Evolutionary conservation across 2,797 vertebrate genomes (phyloP).

Genomic region (Aldrovandia affinis): DNA sequence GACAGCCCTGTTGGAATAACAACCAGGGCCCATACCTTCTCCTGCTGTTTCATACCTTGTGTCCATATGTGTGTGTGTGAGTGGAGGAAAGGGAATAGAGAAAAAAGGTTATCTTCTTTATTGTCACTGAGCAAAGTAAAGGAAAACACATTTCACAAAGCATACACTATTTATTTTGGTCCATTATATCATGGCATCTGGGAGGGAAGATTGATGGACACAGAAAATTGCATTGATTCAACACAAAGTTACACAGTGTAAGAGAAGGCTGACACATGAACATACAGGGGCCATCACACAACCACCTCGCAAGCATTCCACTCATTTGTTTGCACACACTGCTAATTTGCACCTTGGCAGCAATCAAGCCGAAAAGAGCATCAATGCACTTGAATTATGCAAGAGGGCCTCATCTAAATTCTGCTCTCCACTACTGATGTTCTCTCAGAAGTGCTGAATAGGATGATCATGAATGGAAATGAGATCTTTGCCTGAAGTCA

Average conservation of each 20-base stretch:
- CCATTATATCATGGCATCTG: no score
- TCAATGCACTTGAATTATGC: slow-evolving; percentile 12
- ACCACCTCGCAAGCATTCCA: not conserved
- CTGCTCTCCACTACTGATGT: not conserved
- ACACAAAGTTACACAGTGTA: no score
- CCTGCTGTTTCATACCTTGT: slow-evolving; percentile 29
- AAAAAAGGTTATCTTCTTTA: no score
- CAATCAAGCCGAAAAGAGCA: slow-evolving; percentile 6
- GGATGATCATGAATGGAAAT: not conserved
- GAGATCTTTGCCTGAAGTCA: not conserved
- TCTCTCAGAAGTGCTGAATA: not conserved
- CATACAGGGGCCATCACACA: not conserved
- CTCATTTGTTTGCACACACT: slow-evolving; percentile 1
- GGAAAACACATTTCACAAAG: no score
- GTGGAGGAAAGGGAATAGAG: no score
- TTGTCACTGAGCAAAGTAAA: no score
- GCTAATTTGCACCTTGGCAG: not conserved
- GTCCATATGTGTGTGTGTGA: no score
- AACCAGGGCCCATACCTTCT: slow-evolving; percentile 61
- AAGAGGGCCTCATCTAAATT: not conserved
- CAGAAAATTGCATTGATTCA: no score
- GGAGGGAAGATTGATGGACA: no score
- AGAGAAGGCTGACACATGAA: not conserved
- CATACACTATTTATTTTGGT: no score
- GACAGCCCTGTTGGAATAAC: slow-evolving; percentile 82